A percentile compares a stretch with the other conserved stretches of the same genome.
phyloP scores from a whole-genome alignment of 2,888 invertebrate genomes.

The Papilio elwesi region DNA sequence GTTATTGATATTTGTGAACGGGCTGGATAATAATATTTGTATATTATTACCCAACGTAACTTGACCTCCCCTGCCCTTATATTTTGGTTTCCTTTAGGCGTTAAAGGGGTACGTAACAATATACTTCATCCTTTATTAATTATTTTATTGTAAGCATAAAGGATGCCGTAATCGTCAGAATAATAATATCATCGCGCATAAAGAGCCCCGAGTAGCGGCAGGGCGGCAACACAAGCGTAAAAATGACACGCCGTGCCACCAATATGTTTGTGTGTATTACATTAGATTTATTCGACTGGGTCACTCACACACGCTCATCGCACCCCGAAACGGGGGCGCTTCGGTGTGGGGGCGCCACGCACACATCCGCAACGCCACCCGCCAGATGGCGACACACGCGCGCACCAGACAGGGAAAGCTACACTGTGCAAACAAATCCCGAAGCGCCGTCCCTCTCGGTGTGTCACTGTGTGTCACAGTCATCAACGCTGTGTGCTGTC shows the following conservation, averaged over 20 bases:
- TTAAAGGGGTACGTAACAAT: conserved; percentile 65
- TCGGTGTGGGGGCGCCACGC: conserved; percentile 72
- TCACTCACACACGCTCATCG: conserved; percentile 71
- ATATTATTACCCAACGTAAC: conserved; percentile 62
- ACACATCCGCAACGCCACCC: conserved; percentile 65
- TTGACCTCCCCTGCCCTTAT: conserved; percentile 57
- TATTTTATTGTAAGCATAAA: conserved; percentile 84
- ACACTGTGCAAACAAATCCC: conserved; percentile 83
- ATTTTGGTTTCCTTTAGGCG: conserved; percentile 24
- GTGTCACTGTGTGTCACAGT: conserved; percentile 72
- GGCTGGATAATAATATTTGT: conserved; percentile 83
- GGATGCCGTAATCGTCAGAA: conserved; percentile 83
- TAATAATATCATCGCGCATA: conserved; percentile 83
- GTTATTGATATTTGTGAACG: conserved; percentile 83
- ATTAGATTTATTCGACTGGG: conserved; percentile 84
- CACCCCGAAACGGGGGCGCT: conserved; percentile 76
- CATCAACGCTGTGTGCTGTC: conserved; percentile 73
- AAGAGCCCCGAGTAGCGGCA: conserved; percentile 82
- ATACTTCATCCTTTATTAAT: conserved; percentile 84
- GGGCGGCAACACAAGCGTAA: conserved; percentile 82
- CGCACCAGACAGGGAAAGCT: conserved; percentile 77
- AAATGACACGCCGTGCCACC: conserved; percentile 81
- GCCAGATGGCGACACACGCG: conserved; percentile 82
- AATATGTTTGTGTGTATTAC: conserved; percentile 83
- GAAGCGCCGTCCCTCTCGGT: conserved; percentile 75